Percentiles rank a stretch among this genome's conserved stretches.
phyloP scores from a whole-genome alignment of 1,140 invertebrate species.

The Zophobas atratus region DNA sequence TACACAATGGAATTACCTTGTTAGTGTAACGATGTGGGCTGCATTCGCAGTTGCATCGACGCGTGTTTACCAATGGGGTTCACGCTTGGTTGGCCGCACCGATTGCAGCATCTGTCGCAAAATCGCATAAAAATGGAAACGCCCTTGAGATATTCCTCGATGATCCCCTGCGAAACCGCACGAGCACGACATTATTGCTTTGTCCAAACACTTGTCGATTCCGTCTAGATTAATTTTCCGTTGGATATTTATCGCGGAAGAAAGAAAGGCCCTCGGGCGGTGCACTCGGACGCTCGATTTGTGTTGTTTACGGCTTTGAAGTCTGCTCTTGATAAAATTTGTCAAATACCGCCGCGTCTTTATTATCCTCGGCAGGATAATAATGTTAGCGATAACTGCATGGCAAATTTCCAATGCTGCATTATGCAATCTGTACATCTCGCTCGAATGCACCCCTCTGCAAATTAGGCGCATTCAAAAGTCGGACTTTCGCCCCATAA shows the following conservation, averaged over 20 bases:
- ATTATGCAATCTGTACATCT: slow-evolving; percentile 52
- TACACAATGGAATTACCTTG: slow-evolving; percentile 42
- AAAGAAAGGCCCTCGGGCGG: too few species aligned
- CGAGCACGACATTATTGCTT: not conserved
- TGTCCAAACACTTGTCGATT: too few species aligned
- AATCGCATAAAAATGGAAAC: slow-evolving; percentile 52
- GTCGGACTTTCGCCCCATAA: slow-evolving; percentile 53
- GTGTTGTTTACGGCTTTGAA: too few species aligned
- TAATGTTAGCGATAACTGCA: slow-evolving; percentile 51
- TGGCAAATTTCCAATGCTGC: slow-evolving; percentile 56
- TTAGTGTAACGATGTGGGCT: slow-evolving; percentile 47
- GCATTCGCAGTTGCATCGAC: slow-evolving; percentile 46
- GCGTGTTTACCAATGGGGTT: slow-evolving; percentile 47
- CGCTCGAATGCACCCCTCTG: slow-evolving; percentile 36
- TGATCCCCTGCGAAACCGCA: slow-evolving; percentile 8
- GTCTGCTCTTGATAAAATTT: slow-evolving; percentile 54
- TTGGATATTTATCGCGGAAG: too few species aligned
- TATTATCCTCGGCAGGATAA: slow-evolving; percentile 55
- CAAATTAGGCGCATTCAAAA: slow-evolving; percentile 53
- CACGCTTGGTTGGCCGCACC: slow-evolving; percentile 39
- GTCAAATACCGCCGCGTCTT: slow-evolving; percentile 46
- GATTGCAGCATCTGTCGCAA: slow-evolving; percentile 48
- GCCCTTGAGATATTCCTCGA: slow-evolving; percentile 46
- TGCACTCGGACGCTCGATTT: too few species aligned
- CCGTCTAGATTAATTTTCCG: too few species aligned